These are phyloP conservation scores for Brachystomella parvula DNA, from an alignment of 1,140 invertebrate species.

Conservation along the genomic window DNA sequence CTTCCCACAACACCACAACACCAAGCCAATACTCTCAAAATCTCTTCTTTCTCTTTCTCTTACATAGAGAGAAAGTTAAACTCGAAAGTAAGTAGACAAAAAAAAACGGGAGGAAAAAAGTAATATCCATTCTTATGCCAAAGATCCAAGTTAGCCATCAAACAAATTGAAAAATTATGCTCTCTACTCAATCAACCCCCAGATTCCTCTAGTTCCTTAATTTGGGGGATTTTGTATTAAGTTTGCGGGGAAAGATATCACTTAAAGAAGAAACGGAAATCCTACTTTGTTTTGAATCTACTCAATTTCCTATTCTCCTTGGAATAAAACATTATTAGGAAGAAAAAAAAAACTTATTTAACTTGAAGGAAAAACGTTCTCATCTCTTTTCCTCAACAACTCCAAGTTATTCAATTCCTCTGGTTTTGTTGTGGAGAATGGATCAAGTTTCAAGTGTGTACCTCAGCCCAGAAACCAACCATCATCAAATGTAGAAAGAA, in stretches of 20 bases:
- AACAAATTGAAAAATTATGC: no score
- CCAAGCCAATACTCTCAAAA: no score
- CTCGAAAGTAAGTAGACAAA: no score
- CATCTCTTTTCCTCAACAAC: background rate
- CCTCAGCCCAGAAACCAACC: background rate
- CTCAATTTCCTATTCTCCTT: background rate
- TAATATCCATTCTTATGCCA: no score
- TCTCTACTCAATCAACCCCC: background rate
- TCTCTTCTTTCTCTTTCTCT: no score
- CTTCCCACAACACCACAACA: no score
- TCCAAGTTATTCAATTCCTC: background rate
- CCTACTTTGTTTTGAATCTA: background rate
- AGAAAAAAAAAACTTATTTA: background rate
- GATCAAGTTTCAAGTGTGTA: slow-evolving; percentile 3
- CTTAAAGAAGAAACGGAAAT: background rate
- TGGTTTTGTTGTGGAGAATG: background rate
- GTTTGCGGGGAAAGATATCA: no score
- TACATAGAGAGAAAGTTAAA: no score
- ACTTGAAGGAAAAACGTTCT: no score
- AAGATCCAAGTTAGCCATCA: no score
- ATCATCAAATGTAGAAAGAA: background rate
- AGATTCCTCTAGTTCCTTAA: background rate
- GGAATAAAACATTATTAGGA: background rate
- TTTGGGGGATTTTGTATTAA: no score
- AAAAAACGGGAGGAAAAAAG: no score